phyloP scores from a whole-genome alignment of 2,888 invertebrate genomes.

The Apantesis nais region DNA sequence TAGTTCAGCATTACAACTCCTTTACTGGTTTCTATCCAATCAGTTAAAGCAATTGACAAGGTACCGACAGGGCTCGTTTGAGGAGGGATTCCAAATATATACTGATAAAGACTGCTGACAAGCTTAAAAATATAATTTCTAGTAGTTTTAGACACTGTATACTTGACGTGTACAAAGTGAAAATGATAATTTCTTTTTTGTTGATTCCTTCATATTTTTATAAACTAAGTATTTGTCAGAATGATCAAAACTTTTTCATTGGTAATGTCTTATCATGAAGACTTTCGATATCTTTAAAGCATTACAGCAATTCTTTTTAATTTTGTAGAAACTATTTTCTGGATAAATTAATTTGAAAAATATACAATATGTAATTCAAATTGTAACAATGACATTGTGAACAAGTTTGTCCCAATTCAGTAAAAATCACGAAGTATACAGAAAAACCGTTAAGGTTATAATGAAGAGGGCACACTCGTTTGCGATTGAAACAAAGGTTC shows the following conservation, averaged over 20 bases:
- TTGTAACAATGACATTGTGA: no score
- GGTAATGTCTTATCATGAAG: no score
- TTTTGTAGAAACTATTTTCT: neutral
- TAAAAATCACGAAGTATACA: no score
- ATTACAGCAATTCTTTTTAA: neutral
- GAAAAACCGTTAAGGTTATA: no score
- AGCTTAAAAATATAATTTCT: neutral
- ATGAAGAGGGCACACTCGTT: neutral
- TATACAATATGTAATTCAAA: no score
- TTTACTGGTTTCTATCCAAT: neutral
- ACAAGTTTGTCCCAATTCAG: no score
- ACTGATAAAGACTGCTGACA: neutral
- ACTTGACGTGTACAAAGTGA: neutral
- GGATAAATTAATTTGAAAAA: no score
- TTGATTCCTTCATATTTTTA: neutral
- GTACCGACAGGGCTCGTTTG: neutral
- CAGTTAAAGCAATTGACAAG: neutral
- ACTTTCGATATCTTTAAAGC: no score
- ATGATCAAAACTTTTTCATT: no score
- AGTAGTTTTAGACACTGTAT: neutral
- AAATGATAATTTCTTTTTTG: neutral
- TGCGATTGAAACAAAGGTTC: neutral
- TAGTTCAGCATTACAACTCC: neutral
- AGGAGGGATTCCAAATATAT: neutral
- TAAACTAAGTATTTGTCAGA: neutral